Evolutionary conservation across 2,797 vertebrate species (phyloP).

Genomic region (Leuciscus waleckii): DNA sequence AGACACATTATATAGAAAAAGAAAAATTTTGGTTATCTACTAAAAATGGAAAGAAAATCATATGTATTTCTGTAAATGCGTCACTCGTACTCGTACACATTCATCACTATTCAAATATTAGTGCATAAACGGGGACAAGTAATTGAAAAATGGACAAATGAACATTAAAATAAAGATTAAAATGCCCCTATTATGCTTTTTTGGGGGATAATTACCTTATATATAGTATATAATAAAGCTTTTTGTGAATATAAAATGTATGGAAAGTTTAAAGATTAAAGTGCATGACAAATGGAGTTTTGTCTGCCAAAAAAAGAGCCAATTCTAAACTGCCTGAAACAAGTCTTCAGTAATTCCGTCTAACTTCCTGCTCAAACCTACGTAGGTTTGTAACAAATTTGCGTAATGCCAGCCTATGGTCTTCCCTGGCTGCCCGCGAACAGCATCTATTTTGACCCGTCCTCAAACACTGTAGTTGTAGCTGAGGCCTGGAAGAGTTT

Average conservation of each 20-base stretch:
- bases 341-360: not conserved
- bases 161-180: not conserved
- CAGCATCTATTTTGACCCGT: not conserved
- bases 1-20: not conserved
- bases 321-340: not conserved
- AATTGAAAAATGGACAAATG: not conserved
- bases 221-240: not conserved
- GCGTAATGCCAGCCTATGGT: not conserved
- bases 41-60: not conserved
- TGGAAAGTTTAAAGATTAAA: not conserved
- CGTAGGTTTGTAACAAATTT: not conserved
- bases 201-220: not conserved
- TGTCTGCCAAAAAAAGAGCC: not conserved
- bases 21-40: slow-evolving; percentile 4
- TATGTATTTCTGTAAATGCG: not conserved
- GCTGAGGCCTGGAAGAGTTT: not conserved
- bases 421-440: not conserved
- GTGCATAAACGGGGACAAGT: not conserved
- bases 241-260: not conserved
- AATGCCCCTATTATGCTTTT: not conserved
- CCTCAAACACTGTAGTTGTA: not conserved
- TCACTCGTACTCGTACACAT: not conserved
- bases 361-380: not conserved
- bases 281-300: not conserved
- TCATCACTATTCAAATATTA: not conserved